Conservation (phyloP, 1,140 invertebrate genomes). For the Aphelenchoides avenae region DNA sequence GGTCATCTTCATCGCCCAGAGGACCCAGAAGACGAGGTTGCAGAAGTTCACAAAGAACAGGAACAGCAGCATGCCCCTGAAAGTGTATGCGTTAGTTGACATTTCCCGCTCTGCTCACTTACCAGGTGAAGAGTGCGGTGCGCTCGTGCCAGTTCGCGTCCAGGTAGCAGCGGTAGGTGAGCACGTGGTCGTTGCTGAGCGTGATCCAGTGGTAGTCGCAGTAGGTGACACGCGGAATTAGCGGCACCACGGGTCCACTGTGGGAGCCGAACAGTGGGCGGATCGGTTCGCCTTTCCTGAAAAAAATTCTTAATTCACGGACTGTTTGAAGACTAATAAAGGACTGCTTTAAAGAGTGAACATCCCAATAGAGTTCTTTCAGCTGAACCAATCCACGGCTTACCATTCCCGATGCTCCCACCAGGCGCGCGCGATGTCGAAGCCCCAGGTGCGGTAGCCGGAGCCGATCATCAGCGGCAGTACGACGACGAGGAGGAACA, state of each 20-base stretch:
- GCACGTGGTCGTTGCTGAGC: conserved; percentile 26
- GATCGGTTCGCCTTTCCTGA: conserved; percentile 18
- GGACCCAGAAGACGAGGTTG: too few relatives aligned
- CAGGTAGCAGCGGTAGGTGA: conserved; percentile 34
- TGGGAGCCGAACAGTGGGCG: conserved; percentile 16
- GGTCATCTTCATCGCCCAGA: too few relatives aligned
- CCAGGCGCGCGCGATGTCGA: conserved; percentile 23
- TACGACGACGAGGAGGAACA: conserved; percentile 23
- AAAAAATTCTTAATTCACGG: too few relatives aligned
- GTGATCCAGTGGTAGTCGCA: conserved; percentile 31
- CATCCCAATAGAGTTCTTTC: too few relatives aligned
- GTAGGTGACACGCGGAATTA: conserved; percentile 26
- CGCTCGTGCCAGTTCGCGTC: conserved; percentile 35
- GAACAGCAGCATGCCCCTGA: too few relatives aligned
- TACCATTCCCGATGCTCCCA: conserved; percentile 32
- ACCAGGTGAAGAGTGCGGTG: conserved; percentile 30
- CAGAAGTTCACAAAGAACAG: too few relatives aligned
- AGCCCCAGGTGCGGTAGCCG: conserved; percentile 27
- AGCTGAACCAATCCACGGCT: neutral
- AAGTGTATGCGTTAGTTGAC: too few relatives aligned
- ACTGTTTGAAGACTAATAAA: too few relatives aligned
- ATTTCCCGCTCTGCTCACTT: neutral
- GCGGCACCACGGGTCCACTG: conserved; percentile 13
- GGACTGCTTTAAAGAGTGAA: too few relatives aligned
- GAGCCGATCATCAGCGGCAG: conserved; percentile 27